Conservation (phyloP, 92 coral and sea anemone genomes). For the Epizoanthus ramosus region DNA sequence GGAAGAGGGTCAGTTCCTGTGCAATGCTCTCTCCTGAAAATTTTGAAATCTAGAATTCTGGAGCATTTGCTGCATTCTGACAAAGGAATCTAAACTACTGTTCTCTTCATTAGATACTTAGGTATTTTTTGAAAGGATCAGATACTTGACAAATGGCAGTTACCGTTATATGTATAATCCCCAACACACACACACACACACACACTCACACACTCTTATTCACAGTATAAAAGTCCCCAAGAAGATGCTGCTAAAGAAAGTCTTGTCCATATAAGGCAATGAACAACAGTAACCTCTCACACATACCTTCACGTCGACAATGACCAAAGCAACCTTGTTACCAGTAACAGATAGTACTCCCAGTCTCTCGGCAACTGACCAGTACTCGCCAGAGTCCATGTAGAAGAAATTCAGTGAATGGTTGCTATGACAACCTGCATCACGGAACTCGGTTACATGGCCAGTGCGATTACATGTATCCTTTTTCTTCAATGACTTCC, state of each 20-base stretch:
- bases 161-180: too few species aligned
- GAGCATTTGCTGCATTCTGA: too few species aligned
- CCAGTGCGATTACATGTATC: constrained; percentile 49
- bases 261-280: background rate
- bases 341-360: constrained; percentile 58
- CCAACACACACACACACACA: too few species aligned
- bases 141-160: too few species aligned
- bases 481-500: background rate
- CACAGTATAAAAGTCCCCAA: background rate
- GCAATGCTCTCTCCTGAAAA: too few species aligned
- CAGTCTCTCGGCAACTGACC: constrained; percentile 81
- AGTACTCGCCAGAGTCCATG: constrained; percentile 87
- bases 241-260: background rate
- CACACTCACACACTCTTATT: too few species aligned
- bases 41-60: too few species aligned
- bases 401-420: constrained; percentile 84
- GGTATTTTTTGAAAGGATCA: too few species aligned
- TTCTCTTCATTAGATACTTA: too few species aligned
- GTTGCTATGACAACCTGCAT: constrained; percentile 96
- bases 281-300: background rate
- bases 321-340: constrained; percentile 65
- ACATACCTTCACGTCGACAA: constrained; percentile 82
- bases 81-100: too few species aligned
- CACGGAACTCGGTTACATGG: constrained; percentile 64
- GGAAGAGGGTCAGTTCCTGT: too few species aligned